Base-by-base conservation (phyloP, 2,113 vertebrate genomes). In the Podiceps cristatus region DNA sequence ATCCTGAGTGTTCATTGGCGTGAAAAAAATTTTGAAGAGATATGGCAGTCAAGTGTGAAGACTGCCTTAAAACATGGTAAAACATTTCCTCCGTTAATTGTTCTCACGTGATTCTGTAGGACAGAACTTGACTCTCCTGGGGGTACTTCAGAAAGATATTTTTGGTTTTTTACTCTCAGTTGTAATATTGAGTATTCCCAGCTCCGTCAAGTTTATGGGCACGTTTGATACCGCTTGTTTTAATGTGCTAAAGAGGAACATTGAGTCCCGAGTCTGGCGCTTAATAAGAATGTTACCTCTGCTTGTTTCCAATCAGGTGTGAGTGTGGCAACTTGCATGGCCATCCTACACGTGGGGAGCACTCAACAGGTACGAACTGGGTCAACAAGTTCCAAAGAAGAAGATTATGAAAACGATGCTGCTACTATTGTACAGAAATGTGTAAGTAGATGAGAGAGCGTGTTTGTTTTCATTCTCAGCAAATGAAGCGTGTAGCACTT, bases 381-480 rank as follows among this genome's bases (percentile, higher is more conserved):
- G 29, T 99, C 99, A 37, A 99, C 99, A 0, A 99, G 99, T 85
- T 99, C 99, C 69, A 99, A 99, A 98, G 99, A 99, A 94, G 99
- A 99, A 9, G 99, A 99, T 97, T 99, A 99, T 85, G 99, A 99
- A 97, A 99, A 99, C 2, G 99, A 99, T 20, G 99, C 99, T 28
- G 99, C 99, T 97, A 99, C 99, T 40, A 99, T 99, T 81, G 99
- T 99, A 73, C 99, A 99, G 98, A 99, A 99, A 99, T 99, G 99
- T 97, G 99, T 99, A 98, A 98, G 99, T 99, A 5, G 11, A 59
- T 1, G 4, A 11, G 37, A 56, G 40, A 22, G 5, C 1, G 0
- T 20, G 22, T 15, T 88, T 31, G 7, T 16, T 83, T 53, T 45
- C 40, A 2, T 66, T 62, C 45, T 86, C 3, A 13, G 28, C 11